Evolutionary conservation across 2,797 vertebrate species (phyloP).

Genomic region (Chaunax sp.): DNA sequence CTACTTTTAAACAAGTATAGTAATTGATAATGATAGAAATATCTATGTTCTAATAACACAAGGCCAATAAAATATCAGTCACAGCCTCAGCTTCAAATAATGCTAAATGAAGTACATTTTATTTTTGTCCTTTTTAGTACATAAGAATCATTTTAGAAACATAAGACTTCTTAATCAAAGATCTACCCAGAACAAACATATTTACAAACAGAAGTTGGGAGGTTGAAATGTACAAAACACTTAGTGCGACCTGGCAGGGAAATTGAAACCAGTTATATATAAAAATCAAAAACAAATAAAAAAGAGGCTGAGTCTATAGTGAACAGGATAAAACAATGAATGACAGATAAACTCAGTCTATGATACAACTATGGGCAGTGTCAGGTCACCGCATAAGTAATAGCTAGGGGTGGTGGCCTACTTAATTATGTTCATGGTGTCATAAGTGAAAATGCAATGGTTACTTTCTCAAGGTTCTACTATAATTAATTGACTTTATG

Average conservation of each 20-base stretch:
- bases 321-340: constrained; percentile 68
- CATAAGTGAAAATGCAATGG: constrained; percentile 43
- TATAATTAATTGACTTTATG: constrained; percentile 47
- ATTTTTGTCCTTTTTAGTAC: constrained; percentile 89
- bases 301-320: constrained; percentile 46
- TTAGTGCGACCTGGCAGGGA: constrained; percentile 73
- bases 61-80: constrained; percentile 83
- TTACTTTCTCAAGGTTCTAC: constrained; percentile 55
- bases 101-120: constrained; percentile 88
- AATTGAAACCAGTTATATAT: constrained; percentile 68
- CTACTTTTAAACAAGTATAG: constrained; percentile 87
- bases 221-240: constrained; percentile 83
- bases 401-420: constrained; percentile 45
- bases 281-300: constrained; percentile 44
- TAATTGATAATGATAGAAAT: constrained; percentile 84
- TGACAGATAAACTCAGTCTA: constrained; percentile 51
- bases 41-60: constrained; percentile 81
- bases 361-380: constrained; percentile 56
- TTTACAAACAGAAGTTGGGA: constrained; percentile 83
- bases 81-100: constrained; percentile 81
- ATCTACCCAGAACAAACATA: constrained; percentile 85
- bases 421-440: constrained; percentile 54
- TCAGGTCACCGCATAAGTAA: constrained; percentile 51
- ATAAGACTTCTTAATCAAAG: constrained; percentile 85
- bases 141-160: constrained; percentile 86